Base-by-base conservation (phyloP, 2,113 vertebrate species). In the Xyrauchen texanus region DNA sequence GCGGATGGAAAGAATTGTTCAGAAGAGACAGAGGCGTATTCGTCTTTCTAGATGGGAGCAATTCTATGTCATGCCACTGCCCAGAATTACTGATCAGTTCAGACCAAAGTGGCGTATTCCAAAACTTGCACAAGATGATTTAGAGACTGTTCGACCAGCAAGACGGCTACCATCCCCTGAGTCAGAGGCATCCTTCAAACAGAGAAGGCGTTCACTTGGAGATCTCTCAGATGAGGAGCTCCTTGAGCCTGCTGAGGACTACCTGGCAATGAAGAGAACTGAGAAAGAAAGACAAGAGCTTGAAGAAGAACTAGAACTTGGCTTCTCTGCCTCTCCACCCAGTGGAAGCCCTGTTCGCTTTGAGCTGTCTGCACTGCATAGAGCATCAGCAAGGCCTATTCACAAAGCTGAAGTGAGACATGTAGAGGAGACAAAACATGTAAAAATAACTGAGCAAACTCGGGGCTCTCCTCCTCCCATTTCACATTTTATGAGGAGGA, bases 11-110 rank as follows among this genome's bases (percentile, higher is more conserved):
- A 94, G 92, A 82, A 88, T 96, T 73, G 94, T 96, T 68, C 96
- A 96, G 87, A 98, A 94, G 84, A 94, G 96, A 77, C 96, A 95
- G 88, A 96, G 95, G 85, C 97, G 98, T 78, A 99, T 99, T 81
- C 96, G 98, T 76, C 95, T 99, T 79, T 99, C 98, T 16, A 96
- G 98, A 81, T 99, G 97, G 98, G 98, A 99, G 70, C 97, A 99
- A 85, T 99, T 99, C 88, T 99, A 99, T 0, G 96, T 98, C 52
- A 94, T 96, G 94, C 98, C 98, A 55, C 93, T 99, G 34, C 98
- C 98, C n/a, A 95, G 98, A 82, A 95, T 99, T 80, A 93, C 96
- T 7, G 98, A 99, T 88, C 98, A 99, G 76, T 99, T 98, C 86
- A 96, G 95, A 78, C 98, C 98, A 67, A 96, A 91, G 71, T 99